Evolutionary conservation across 1,140 invertebrate genomes (phyloP), one percentile per base, ranked within the genome.

Genomic region (Drosophila erecta): DNA sequence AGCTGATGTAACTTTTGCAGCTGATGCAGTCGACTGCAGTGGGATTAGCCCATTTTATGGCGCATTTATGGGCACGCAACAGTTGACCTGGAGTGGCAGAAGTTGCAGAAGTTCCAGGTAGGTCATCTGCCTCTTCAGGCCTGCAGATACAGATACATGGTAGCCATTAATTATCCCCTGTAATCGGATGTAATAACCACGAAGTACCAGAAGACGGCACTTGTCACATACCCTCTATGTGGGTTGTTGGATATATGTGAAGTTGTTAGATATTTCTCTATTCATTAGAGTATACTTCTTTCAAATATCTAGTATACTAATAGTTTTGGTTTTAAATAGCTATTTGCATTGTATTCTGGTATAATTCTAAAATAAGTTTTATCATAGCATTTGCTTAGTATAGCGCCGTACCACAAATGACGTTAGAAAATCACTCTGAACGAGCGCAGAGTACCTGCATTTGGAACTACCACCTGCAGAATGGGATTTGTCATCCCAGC

Each of bases 1-100:
- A 86, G 81, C 75, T 86, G 81, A 87, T 81, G 74, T 81, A 76
- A 75, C 73, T 67, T 72, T 50, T 76, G 79, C 79, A 79, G 61
- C 58, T 55, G 62, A 30, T 30, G 30, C 30, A 30, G 61, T 46
- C 57, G 50, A 55, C 50, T 50, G 69, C 62, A 77, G 17, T 37
- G 81, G 73, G 77, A 85, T 80, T 85, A 77, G 53, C 27, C 49
- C 49, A 33, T 69, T 85, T 84, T 85, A 85, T 85, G 66, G 62
- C 74, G 60, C 79, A 79, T 83, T 83, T 83, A 83, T 83, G 79
- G 70, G 15, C 72, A 80, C 49, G 81, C 77, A 85, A 85, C 78
- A 74, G 74, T 30, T 53, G 58, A 40, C 24, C 24, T 20, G 40
- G 8, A 46, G 27, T 71, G 60, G 66, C 40, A 20, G 41, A 49